Percentiles rank a stretch among this genome's conserved stretches.
phyloP scores from a whole-genome alignment of 2,888 invertebrate species.

The Micropterix aruncella region DNA sequence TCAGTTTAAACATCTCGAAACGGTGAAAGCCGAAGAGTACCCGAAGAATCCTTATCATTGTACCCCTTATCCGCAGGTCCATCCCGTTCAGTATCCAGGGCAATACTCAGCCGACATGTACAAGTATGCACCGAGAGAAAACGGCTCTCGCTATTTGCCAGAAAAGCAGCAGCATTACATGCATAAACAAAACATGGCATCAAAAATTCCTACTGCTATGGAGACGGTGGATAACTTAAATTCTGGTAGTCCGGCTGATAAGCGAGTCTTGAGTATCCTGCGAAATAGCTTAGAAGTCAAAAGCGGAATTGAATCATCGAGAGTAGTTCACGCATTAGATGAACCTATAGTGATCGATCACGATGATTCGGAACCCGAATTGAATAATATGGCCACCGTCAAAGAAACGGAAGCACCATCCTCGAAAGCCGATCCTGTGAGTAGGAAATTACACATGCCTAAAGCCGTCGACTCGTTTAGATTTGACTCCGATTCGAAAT shows the following conservation, averaged over 20 bases:
- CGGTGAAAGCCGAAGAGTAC: slow-evolving; percentile 5
- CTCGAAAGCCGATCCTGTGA: slow-evolving; percentile 3
- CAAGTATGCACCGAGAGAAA: slow-evolving; percentile 2
- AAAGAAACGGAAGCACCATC: slow-evolving; percentile 17
- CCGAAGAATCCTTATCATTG: slow-evolving; percentile 2
- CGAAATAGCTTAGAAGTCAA: slow-evolving; percentile 59
- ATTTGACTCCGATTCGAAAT: slow-evolving; percentile 29
- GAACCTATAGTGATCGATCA: slow-evolving; percentile 35
- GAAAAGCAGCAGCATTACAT: background rate
- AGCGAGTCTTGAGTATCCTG: slow-evolving; percentile 54
- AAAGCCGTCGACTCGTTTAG: slow-evolving; percentile 53
- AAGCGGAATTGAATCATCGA: slow-evolving; percentile 36
- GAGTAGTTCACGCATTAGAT: slow-evolving; percentile 29
- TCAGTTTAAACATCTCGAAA: background rate
- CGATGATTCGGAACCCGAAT: slow-evolving; percentile 33
- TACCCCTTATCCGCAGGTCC: slow-evolving; percentile 8
- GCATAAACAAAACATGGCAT: background rate
- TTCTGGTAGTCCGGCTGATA: slow-evolving; percentile 43
- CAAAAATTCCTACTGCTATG: background rate
- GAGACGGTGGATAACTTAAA: slow-evolving; percentile 9
- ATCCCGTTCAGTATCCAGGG: slow-evolving; percentile 13
- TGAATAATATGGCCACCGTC: slow-evolving; percentile 25
- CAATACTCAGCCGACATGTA: slow-evolving; percentile 14
- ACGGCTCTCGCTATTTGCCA: background rate
- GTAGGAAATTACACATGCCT: slow-evolving; percentile 50